A percentile compares a stretch with the other conserved stretches of the same genome.
Conservation (phyloP, 1,140 invertebrate species). For the Tribolium castaneum region DNA sequence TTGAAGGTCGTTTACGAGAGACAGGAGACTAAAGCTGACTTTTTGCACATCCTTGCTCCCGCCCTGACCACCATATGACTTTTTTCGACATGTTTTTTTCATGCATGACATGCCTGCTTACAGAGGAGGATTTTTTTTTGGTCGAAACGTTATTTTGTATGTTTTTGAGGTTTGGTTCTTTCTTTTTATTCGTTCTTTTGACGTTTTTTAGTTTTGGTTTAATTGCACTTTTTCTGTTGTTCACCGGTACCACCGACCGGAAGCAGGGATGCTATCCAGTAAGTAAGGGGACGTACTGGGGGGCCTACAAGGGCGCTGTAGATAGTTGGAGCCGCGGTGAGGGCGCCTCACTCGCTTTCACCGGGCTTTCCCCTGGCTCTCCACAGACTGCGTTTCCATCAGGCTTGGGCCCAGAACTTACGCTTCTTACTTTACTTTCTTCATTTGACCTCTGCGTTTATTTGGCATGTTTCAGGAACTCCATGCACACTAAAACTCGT, state of each 20-base stretch:
- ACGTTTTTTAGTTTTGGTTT: slow-evolving; percentile 74
- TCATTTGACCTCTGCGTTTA: neutral
- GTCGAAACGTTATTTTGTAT: slow-evolving; percentile 8
- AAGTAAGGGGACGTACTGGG: slow-evolving; percentile 71
- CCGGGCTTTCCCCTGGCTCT: slow-evolving; percentile 33
- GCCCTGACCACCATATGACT: slow-evolving; percentile 58
- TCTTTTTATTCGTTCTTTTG: slow-evolving; percentile 65
- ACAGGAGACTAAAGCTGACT: slow-evolving; percentile 53
- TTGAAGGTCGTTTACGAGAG: slow-evolving; percentile 69
- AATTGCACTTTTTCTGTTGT: slow-evolving; percentile 81
- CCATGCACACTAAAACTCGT: no score
- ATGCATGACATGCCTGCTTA: slow-evolving; percentile 73
- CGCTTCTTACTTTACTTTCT: no score
- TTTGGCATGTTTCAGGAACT: slow-evolving; percentile 26
- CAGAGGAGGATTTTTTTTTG: slow-evolving; percentile 57
- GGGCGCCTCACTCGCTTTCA: slow-evolving; percentile 2
- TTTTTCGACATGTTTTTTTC: slow-evolving; percentile 61
- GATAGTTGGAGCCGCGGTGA: slow-evolving; percentile 30
- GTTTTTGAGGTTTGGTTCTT: neutral
- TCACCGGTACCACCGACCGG: slow-evolving; percentile 74
- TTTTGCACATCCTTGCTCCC: slow-evolving; percentile 65
- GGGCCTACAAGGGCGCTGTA: slow-evolving; percentile 26
- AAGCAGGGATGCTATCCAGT: slow-evolving; percentile 84
- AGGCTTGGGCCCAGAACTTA: slow-evolving; percentile 18
- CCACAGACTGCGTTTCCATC: slow-evolving; percentile 37